Base-by-base conservation (phyloP, 2,113 vertebrate species). In the Synchiropus splendidus region DNA sequence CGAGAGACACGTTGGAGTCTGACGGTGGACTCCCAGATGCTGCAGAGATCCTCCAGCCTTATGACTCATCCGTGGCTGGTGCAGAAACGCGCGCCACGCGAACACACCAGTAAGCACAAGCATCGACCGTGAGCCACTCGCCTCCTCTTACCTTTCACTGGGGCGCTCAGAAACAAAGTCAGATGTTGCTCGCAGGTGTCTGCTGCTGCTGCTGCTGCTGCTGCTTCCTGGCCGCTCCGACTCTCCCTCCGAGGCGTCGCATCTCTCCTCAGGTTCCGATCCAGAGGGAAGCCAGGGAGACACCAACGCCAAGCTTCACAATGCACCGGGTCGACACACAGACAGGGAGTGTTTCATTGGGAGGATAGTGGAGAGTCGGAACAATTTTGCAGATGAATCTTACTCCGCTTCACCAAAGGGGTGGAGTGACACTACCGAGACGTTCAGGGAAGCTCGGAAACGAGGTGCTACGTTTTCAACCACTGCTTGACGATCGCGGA, bases 231-330 rank as follows among this genome's bases (percentile, higher is more conserved):
- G 55, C 56, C 58, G 34, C 47, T 50, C 56, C 47, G 53, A 70
- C 58, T 73, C 61, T 61, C 55, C 67, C 66, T 50, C 61, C 67
- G 38, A 66, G 58, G 35, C 69, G 67, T 66, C 61, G 78, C 78
- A 80, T 80, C 52, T 66, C 70, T 74, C 65, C 62, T 60, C 18
- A 60, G 6, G 55, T 64, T 42, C 60, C 16, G 51, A 5, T 51
- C 30, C 32, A 31, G 52, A 42, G 44, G 36, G n/a, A 30, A 34
- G 35, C 27, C 58, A 54, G 45, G 39, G 57, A 27, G 21, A 27
- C 21, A 27, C 21, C 8, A 8, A 8, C n/a, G n/a, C n/a, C n/a
- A n/a, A n/a, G n/a, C n/a, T n/a, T n/a, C 4, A 27, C 21, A 27
- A 4, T 27, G 8, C 21, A 27, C 4, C 21, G 21, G 21, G 21